Conservation (phyloP, 2,797 vertebrate species). For the Oreochromis mossambicus region DNA sequence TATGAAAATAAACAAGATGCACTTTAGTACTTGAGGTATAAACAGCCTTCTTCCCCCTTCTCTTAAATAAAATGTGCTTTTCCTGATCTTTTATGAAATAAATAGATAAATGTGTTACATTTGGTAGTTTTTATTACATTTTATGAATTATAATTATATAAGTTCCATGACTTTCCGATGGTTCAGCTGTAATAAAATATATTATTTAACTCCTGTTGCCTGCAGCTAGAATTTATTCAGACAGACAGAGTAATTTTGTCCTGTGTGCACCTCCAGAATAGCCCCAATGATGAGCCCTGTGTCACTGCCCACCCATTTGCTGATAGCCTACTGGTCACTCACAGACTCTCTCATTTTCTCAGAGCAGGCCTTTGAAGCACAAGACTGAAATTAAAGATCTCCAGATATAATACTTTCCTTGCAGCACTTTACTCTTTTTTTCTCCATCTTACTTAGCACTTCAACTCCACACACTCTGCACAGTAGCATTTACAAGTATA, state of each 20-base stretch:
- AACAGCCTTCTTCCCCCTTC: neutral
- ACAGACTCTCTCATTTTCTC: slow-evolving; percentile 64
- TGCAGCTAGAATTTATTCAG: slow-evolving; percentile 49
- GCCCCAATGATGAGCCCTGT: slow-evolving; percentile 57
- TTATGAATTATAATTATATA: neutral
- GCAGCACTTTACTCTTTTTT: slow-evolving; percentile 33
- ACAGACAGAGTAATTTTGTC: slow-evolving; percentile 45
- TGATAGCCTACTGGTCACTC: slow-evolving; percentile 70
- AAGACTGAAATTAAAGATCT: slow-evolving; percentile 76
- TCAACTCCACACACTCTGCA: slow-evolving; percentile 31
- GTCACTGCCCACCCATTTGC: slow-evolving; percentile 69
- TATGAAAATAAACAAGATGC: slow-evolving; percentile 48
- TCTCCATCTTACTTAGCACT: slow-evolving; percentile 50
- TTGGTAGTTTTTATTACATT: neutral
- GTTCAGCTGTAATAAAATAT: slow-evolving; percentile 17
- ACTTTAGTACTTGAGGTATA: neutral
- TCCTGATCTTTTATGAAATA: neutral
- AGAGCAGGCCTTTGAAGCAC: slow-evolving; percentile 63
- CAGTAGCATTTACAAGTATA: neutral
- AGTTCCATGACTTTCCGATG: neutral
- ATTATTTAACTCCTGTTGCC: slow-evolving; percentile 21
- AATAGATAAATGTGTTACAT: neutral
- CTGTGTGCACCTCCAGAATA: slow-evolving; percentile 47
- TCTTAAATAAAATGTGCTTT: neutral
- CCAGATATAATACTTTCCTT: slow-evolving; percentile 62